These are phyloP conservation scores for Capreolus pygargus DNA, from an alignment of 2,113 vertebrate genomes.

Conservation along the genomic window DNA sequence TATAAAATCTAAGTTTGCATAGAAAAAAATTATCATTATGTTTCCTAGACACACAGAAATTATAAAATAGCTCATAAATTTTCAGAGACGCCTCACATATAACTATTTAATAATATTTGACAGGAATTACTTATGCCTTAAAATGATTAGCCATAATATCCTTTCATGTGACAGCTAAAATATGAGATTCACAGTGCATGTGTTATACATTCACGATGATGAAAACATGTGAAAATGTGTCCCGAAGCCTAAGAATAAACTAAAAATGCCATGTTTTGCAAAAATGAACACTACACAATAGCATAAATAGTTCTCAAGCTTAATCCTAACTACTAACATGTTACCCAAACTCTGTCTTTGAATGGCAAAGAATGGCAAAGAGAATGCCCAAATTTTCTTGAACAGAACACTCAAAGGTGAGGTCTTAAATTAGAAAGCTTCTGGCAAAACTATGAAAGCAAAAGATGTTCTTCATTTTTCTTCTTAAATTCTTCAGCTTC, in stretches of 20 bases:
- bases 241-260: constrained; percentile 26
- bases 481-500: constrained; percentile 12
- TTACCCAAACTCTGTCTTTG: constrained; percentile 26
- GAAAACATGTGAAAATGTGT: not conserved
- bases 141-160: constrained; percentile 24
- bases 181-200: not conserved
- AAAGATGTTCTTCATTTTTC: constrained; percentile 1
- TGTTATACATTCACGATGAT: constrained; percentile 16
- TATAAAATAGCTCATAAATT: constrained; percentile 31
- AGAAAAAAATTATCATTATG: not conserved
- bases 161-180: constrained; percentile 27
- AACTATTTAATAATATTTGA: constrained; percentile 10
- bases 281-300: constrained; percentile 33
- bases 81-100: not conserved
- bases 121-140: not conserved
- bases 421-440: constrained; percentile 31
- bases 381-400: not conserved
- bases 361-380: not conserved
- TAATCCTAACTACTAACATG: not conserved
- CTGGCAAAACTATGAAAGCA: constrained; percentile 27
- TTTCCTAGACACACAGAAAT: not conserved
- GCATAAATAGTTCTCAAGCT: constrained; percentile 23
- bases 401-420: constrained; percentile 8
- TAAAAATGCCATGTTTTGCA: constrained; percentile 3
- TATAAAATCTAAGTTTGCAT: constrained; percentile 27